phyloP scores from a whole-genome alignment of 2,113 vertebrate species.

The Carlito syrichta region DNA sequence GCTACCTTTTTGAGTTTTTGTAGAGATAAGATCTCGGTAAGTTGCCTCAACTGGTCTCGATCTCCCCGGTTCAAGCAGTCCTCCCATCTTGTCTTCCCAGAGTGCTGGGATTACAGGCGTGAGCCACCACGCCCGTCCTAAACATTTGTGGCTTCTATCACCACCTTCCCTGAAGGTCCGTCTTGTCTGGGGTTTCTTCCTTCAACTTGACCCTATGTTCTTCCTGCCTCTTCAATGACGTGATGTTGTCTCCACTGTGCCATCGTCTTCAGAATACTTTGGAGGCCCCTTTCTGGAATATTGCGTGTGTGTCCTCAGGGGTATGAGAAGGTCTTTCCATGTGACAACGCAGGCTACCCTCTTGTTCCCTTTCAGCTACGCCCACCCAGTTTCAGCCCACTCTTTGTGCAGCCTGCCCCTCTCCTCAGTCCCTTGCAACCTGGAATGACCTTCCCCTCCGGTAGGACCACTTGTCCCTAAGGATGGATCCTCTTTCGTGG shows the following conservation, averaged over 20 bases:
- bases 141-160: not conserved
- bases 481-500: not conserved
- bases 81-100: too few species aligned
- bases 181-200: not conserved
- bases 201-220: not conserved
- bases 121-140: too few species aligned
- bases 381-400: not conserved
- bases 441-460: not conserved
- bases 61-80: too few species aligned
- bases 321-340: not conserved
- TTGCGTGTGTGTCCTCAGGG: rapidly evolving
- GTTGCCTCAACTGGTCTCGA: too few species aligned
- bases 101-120: too few species aligned
- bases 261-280: not conserved
- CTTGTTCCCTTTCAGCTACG: not conserved
- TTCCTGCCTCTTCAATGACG: not conserved
- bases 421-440: not conserved
- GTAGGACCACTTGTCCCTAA: not conserved
- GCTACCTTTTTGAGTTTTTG: too few species aligned
- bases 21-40: too few species aligned
- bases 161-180: not conserved
- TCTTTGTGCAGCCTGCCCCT: not conserved
- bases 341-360: not conserved
- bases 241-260: not conserved
- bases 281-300: not conserved